phyloP scores from a whole-genome alignment of 2,113 vertebrate species.

The Atrichornis clamosus region DNA sequence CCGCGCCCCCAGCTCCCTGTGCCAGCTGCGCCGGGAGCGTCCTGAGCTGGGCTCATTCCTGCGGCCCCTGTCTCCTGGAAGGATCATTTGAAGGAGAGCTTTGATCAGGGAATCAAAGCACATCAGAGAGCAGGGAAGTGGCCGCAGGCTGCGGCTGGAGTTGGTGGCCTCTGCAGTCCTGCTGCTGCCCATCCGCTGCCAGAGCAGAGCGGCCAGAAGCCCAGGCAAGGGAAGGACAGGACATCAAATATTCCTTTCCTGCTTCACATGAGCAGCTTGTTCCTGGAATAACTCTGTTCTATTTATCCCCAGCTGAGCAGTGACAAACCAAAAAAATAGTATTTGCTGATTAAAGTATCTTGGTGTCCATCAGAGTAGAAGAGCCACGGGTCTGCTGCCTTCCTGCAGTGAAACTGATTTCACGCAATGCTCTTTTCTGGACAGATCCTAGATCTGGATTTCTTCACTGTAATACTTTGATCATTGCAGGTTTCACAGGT shows the following conservation, averaged over 20 bases:
- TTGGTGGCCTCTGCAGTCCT: not conserved
- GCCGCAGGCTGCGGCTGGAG: not conserved
- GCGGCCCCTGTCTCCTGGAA: not conserved
- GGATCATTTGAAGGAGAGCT: not conserved
- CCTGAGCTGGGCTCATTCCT: not conserved
- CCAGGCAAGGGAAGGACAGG: not conserved
- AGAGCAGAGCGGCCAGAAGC: not conserved
- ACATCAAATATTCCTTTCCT: not conserved
- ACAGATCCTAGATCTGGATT: not conserved
- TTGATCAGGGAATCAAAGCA: not conserved
- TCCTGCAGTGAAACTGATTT: not conserved
- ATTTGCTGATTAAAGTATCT: not conserved
- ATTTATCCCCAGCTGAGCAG: not conserved
- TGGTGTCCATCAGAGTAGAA: not conserved
- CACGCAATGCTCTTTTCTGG: rapidly evolving
- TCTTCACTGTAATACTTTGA: rapidly evolving
- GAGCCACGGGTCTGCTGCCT: not conserved
- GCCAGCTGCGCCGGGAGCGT: not conserved
- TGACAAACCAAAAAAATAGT: not conserved
- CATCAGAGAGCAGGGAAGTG: not conserved
- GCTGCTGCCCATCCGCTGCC: not conserved
- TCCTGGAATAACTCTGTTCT: not conserved
- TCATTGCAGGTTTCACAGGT: not conserved
- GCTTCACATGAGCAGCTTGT: not conserved
- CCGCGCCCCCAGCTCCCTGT: rapidly evolving